Evolutionary conservation across 2,113 vertebrate species (phyloP).

Genomic region (Oryzias curvinotus): DNA sequence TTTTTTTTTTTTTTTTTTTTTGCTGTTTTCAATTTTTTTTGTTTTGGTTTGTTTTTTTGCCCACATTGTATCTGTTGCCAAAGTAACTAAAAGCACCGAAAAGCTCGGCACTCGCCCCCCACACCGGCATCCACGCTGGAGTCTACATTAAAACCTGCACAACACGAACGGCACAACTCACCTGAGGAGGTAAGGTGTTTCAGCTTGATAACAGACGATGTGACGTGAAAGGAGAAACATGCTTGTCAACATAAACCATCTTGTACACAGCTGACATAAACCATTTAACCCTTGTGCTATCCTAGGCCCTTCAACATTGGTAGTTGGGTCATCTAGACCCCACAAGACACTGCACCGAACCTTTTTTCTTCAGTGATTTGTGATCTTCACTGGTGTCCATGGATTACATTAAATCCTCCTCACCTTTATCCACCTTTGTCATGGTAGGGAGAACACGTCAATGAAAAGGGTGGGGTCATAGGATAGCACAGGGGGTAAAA

Average conservation of each 20-base stretch:
- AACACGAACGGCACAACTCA: constrained; percentile 3
- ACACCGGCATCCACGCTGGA: constrained; percentile 84
- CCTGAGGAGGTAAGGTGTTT: constrained; percentile 43
- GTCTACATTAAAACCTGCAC: constrained; percentile 68
- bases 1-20: constrained; percentile 73
- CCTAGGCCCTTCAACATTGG: no score
- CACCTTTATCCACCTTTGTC: no score
- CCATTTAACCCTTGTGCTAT: no score
- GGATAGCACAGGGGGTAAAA: no score
- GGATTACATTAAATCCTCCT: no score
- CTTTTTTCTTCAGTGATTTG: no score
- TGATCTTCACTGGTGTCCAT: no score
- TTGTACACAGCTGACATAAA: no score
- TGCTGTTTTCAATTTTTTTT: constrained; percentile 31
- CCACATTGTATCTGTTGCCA: constrained; percentile 82
- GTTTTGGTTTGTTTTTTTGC: constrained; percentile 34
- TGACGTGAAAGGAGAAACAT: background rate
- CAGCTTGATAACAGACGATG: background rate
- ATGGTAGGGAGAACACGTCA: no score
- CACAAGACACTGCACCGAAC: no score
- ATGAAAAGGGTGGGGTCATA: no score
- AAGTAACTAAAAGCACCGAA: constrained; percentile 86
- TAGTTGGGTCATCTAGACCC: no score
- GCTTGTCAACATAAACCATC: background rate
- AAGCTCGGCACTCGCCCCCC: constrained; percentile 77